Evolutionary conservation across 2,888 invertebrate genomes (phyloP).

Genomic region (Odontocolon sp.): DNA sequence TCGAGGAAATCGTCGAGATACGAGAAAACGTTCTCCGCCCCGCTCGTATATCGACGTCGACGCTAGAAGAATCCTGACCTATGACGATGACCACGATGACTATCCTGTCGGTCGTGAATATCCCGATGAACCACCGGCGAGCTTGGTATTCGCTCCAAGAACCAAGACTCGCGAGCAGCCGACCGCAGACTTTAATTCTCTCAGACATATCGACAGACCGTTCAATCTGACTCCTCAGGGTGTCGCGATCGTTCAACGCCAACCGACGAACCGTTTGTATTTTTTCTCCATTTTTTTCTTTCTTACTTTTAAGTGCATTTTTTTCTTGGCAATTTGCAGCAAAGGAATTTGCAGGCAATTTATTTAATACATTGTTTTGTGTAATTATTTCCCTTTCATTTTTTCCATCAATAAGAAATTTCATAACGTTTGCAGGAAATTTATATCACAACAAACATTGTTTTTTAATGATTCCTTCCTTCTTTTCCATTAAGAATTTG

Average conservation of each 20-base stretch:
- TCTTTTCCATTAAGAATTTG: too few species aligned
- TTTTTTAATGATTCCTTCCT: too few species aligned
- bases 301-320: background rate
- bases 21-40: background rate
- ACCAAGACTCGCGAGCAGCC: background rate
- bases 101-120: background rate
- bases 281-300: background rate
- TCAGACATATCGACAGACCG: background rate
- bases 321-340: too few species aligned
- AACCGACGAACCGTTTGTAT: constrained; percentile 9
- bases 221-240: constrained; percentile 16
- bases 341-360: too few species aligned
- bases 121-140: background rate
- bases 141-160: background rate
- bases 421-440: too few species aligned
- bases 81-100: constrained; percentile 27
- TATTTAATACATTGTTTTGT: too few species aligned
- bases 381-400: too few species aligned
- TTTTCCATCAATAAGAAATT: too few species aligned
- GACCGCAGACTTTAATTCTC: background rate
- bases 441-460: too few species aligned
- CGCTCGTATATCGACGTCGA: background rate
- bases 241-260: constrained; percentile 42
- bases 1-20: background rate
- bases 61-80: constrained; percentile 34